Evolutionary conservation across 2,113 vertebrate species (phyloP).

Genomic region (Lepisosteus oculatus): DNA sequence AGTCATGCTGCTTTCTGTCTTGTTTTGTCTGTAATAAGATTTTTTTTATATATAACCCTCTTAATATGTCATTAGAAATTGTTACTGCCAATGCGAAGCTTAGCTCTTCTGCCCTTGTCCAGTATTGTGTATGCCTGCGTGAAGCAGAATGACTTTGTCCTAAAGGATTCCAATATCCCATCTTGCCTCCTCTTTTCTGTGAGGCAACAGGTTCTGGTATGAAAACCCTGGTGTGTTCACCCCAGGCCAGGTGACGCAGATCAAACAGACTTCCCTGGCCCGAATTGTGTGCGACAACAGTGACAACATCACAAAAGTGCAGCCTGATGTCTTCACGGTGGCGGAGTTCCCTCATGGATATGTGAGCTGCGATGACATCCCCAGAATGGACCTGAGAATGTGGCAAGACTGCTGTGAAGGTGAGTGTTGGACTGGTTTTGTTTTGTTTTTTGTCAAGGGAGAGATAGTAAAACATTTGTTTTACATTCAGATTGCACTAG

Average conservation of each 20-base stretch:
- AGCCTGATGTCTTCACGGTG: conserved; percentile 84
- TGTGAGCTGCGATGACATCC: conserved; percentile 78
- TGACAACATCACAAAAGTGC: conserved; percentile 92
- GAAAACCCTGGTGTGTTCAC: conserved; percentile 90
- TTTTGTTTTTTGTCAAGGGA: not conserved
- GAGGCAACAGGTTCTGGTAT: conserved; percentile 86
- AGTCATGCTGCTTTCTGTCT: no score
- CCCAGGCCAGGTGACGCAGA: conserved; percentile 89
- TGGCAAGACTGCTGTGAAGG: conserved; percentile 99
- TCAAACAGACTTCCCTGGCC: conserved; percentile 88
- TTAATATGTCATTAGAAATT: no score
- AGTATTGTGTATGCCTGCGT: no score
- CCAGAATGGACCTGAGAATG: conserved; percentile 88
- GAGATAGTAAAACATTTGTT: no score
- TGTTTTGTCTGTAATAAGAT: no score
- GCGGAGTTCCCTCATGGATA: conserved; percentile 88
- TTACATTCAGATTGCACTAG: no score
- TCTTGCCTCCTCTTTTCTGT: conserved; percentile 25
- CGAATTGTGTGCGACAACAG: conserved; percentile 89
- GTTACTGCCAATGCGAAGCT: no score
- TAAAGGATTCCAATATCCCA: not conserved
- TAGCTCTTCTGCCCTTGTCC: no score
- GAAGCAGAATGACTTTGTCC: not conserved
- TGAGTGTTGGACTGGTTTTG: conserved; percentile 36
- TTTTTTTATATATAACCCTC: no score